Evolutionary conservation across 2,797 vertebrate genomes (phyloP).

Genomic region (Leptodactylus fallax): DNA sequence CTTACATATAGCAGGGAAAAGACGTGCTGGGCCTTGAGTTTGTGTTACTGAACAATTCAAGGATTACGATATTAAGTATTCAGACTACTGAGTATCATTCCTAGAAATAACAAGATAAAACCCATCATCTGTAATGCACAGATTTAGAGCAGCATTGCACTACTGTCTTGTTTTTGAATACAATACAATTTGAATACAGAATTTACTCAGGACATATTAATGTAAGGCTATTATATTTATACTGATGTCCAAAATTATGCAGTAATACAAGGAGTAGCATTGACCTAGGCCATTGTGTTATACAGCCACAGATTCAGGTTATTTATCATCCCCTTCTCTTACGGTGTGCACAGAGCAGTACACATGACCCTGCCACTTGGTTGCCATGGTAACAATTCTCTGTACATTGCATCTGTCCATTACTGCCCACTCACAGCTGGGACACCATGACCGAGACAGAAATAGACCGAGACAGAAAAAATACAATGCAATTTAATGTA

Average conservation of each 20-base stretch:
- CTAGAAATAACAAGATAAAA: not conserved
- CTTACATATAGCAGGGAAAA: not conserved
- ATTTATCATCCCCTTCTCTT: slow-evolving; percentile 38
- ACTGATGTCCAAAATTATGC: not conserved
- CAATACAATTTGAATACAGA: not conserved
- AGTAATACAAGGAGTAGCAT: not conserved
- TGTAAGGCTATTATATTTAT: not conserved
- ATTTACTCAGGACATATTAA: no score
- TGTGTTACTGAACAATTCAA: not conserved
- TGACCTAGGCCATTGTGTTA: not conserved
- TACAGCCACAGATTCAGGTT: not conserved
- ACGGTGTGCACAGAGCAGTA: slow-evolving; percentile 19
- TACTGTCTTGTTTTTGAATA: not conserved
- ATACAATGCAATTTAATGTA: not conserved
- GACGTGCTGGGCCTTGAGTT: not conserved
- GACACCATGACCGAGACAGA: slow-evolving; percentile 24
- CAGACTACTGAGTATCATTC: not conserved
- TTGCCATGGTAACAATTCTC: slow-evolving; percentile 56
- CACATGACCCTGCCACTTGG: slow-evolving; percentile 28
- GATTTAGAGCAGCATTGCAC: not conserved
- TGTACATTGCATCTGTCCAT: slow-evolving; percentile 42
- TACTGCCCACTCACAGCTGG: slow-evolving; percentile 49
- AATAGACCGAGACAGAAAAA: slow-evolving; percentile 26
- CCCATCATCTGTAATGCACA: not conserved
- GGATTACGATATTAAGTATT: not conserved